A percentile compares a stretch with the other conserved stretches of the same genome.
These are phyloP conservation scores for Takifugu bimaculatus DNA, from an alignment of 2,113 vertebrate genomes.

Conservation along the genomic window DNA sequence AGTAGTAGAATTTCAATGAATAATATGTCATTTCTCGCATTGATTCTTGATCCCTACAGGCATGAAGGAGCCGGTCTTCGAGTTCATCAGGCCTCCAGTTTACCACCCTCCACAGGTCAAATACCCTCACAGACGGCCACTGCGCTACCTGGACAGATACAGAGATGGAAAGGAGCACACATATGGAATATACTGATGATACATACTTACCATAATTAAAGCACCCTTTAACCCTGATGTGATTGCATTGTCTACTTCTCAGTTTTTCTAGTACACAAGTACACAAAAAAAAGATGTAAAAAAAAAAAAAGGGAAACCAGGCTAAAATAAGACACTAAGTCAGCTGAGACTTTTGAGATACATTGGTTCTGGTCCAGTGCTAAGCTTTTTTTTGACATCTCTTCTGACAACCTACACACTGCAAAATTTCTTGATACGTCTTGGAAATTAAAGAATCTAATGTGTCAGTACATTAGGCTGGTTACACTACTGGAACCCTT, in stretches of 20 bases:
- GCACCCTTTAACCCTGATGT: not conserved
- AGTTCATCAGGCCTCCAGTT: slow-evolving; percentile 81
- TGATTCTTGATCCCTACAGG: slow-evolving; percentile 64
- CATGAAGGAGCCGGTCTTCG: slow-evolving; percentile 93
- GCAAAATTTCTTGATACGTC: not conserved
- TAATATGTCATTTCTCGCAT: not conserved
- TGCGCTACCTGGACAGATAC: slow-evolving; percentile 96
- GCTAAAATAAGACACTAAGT: too few relatives aligned
- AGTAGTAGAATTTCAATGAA: not conserved
- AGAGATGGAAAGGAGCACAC: slow-evolving; percentile 80
- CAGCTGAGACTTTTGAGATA: too few relatives aligned
- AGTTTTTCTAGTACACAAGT: too few relatives aligned
- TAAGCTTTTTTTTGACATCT: too few relatives aligned
- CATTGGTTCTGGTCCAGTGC: too few relatives aligned
- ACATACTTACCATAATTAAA: not conserved
- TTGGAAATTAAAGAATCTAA: not conserved
- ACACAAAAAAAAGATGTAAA: too few relatives aligned
- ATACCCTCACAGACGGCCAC: slow-evolving; percentile 84
- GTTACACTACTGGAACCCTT: too few relatives aligned
- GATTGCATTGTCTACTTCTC: not conserved
- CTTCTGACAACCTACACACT: too few relatives aligned
- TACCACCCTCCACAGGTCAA: slow-evolving; percentile 89
- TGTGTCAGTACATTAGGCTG: too few relatives aligned
- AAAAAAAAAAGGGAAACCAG: too few relatives aligned
- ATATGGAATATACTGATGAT: slow-evolving; percentile 87